These are phyloP conservation scores for Crepidodera aurea DNA, from an alignment of 2,888 invertebrate genomes.

Conservation along the genomic window DNA sequence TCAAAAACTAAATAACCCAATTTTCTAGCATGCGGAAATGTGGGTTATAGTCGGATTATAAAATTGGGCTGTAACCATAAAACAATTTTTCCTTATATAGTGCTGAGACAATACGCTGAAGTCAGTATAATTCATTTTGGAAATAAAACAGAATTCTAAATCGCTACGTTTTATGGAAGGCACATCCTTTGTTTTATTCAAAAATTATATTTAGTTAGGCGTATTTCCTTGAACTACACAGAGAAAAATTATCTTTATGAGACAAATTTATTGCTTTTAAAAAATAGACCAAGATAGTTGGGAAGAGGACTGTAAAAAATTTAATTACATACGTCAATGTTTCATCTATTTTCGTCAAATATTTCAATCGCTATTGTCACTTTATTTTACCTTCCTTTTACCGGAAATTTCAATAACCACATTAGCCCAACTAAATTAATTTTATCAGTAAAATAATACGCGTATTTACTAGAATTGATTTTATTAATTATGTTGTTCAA, in stretches of 20 bases:
- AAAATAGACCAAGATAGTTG: no score
- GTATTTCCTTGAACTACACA: slow-evolving; percentile 46
- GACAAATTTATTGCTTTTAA: background rate
- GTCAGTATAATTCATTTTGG: slow-evolving; percentile 38
- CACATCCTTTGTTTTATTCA: slow-evolving; percentile 49
- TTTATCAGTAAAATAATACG: no score
- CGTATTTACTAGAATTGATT: no score
- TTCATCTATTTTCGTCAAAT: no score
- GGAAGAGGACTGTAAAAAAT: no score
- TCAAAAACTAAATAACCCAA: slow-evolving; percentile 17
- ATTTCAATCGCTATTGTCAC: no score
- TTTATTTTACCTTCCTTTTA: no score
- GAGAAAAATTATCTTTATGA: background rate
- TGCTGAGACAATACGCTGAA: slow-evolving; percentile 32
- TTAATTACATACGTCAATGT: no score
- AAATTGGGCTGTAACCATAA: slow-evolving; percentile 24
- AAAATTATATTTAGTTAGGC: slow-evolving; percentile 52
- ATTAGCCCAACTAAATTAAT: no score
- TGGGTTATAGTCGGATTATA: slow-evolving; percentile 14
- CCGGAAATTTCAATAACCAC: no score
- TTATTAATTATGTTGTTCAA: no score
- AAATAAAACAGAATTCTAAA: slow-evolving; percentile 41
- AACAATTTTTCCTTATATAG: slow-evolving; percentile 14
- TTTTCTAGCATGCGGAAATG: slow-evolving; percentile 11
- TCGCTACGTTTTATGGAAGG: slow-evolving; percentile 49